Evolutionary conservation across 2,797 vertebrate species (phyloP), one percentile per base, ranked within the genome.

Genomic region (Cheirogaleus major): DNA sequence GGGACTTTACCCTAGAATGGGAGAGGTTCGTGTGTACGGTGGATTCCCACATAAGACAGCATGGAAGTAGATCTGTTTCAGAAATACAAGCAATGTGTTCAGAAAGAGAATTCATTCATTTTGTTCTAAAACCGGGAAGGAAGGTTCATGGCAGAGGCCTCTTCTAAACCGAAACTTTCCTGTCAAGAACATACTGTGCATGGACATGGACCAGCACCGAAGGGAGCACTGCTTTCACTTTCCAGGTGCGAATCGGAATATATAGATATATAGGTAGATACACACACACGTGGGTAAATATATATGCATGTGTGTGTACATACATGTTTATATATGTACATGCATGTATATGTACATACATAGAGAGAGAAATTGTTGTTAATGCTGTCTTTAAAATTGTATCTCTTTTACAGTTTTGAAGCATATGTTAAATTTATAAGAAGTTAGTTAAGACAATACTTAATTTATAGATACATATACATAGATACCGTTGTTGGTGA

Each of bases 341-440:
- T 23, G 2, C 32, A 13, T 80, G 22, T 91, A 43, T 80, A 20
- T 18, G 45, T 7, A 41, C 14, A 30, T 30, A 89, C 30, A 73
- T 9, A 5, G 0, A 48, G 4, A 67, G 7, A 92, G 6, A 84
- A 69, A 78, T 6, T 65, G 2, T 20, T 67, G 30, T 84, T 76
- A 20, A 85, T 78, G 59, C 12, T n/a, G 20, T 59, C 45, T 76
- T 91, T 94, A 61, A 88, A 85, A 69, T 75, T 72, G 0, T 76
- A 27, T 73, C 43, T 84, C 48, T 78, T 63, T 83, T 72, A 85
- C 80, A 59, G 81, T 67, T 20, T 45, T 52, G 27, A 65, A 17
- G 20, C 38, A 55, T 67, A 17, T 72, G 65, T 41, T 90, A 70
- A 63, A 30, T 81, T 88, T 90, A 76, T 73, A 50, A 94, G 17